Base-by-base conservation (phyloP, 1,140 invertebrate species). In the Drosophila baimaii region DNA sequence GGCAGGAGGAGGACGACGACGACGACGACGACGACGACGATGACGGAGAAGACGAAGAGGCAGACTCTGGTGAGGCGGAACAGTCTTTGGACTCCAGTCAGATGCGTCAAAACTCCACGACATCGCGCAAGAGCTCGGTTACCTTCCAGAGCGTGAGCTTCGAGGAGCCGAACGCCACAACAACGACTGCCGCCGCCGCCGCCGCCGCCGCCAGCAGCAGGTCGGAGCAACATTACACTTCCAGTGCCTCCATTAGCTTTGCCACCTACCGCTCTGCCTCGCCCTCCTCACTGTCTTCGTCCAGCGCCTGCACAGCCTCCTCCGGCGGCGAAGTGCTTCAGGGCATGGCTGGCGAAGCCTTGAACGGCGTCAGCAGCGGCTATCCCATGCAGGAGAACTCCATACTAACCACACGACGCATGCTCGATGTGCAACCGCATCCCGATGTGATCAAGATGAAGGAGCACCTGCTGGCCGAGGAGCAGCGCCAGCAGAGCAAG, bases 391-490 rank as follows among this genome's bases (percentile, higher is more conserved):
- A 86, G 10, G 70, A 81, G 64, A 86, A 86, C 43, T 77, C 66
- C 5, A 82, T 91, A 43, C 17, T 91, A 52, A 49, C 77, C 9
- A 68, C 80, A 9, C 70, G 91, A 1, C 83, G 90, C 3, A 81
- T 91, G 76, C 79, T 69, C 23, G 90, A 91, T 21, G 84, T 91
- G 0, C 85, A 91, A 25, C 90, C 88, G 0, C 82, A 91, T 63
- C 85, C 90, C 44, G 89, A 91, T 57, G 90, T 91, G 15, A 86
- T 91, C 10, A 77, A 90, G 55, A 90, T 90, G 90, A 86, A 91
- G 31, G 37, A 85, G 35, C 41, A 64, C 17, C 29, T 90, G 65
- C 65, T 75, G 7, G 75, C 59, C 29, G 55, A 85, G 25, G 61
- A 85, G 57, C 77, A 83, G 44, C 85, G 80, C 8, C 69, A 66